phyloP scores from a whole-genome alignment of 2,113 vertebrate species.

The Pao palembangensis region DNA sequence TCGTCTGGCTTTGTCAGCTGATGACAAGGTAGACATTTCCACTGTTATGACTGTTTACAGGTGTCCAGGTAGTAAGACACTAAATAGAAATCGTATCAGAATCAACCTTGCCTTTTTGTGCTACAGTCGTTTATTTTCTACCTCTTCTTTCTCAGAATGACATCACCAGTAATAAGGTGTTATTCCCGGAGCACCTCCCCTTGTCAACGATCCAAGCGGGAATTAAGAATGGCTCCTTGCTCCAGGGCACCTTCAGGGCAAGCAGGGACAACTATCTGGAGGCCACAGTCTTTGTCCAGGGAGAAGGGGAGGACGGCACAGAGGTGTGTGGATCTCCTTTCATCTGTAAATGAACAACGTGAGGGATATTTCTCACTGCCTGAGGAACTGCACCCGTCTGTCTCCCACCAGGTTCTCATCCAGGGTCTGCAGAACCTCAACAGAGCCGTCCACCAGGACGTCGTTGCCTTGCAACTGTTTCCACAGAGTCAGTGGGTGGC shows the following conservation, averaged over 20 bases:
- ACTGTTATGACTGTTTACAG: not conserved
- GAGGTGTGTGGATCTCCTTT: conserved; percentile 74
- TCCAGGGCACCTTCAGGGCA: conserved; percentile 92
- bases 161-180: conserved; percentile 82
- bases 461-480: conserved; percentile 89
- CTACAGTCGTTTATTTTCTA: not conserved
- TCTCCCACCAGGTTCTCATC: conserved; percentile 80
- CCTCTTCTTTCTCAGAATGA: conserved; percentile 76
- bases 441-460: conserved; percentile 89
- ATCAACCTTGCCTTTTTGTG: not conserved
- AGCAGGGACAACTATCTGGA: conserved; percentile 97
- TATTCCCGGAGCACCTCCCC: conserved; percentile 92
- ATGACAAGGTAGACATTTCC: conserved; percentile 81
- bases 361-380: too few species aligned
- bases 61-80: not conserved
- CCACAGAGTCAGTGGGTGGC: conserved; percentile 82
- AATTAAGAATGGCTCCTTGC: conserved; percentile 85
- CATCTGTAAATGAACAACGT: not conserved
- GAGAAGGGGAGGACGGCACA: conserved; percentile 82
- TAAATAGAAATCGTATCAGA: too few species aligned
- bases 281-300: conserved; percentile 91
- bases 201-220: conserved; percentile 91
- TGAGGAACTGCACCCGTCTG: too few species aligned
- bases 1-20: conserved; percentile 84
- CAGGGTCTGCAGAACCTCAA: conserved; percentile 93